These are phyloP conservation scores for Odontomachus brunneus DNA, from an alignment of 1,140 invertebrate genomes.

Conservation along the genomic window DNA sequence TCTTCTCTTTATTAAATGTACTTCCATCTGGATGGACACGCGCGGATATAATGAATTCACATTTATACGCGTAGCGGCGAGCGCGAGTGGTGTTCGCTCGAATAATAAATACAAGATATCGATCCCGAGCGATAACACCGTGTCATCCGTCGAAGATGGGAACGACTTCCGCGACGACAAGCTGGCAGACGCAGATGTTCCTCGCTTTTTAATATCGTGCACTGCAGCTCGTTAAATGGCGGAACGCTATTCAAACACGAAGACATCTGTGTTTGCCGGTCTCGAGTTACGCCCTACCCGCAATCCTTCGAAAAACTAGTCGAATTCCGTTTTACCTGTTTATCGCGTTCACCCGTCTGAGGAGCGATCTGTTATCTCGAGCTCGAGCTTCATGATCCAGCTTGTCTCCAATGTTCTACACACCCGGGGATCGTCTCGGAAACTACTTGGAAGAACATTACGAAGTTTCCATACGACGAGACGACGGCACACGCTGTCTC, in stretches of 20 bases:
- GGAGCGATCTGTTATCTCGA: constrained; percentile 20
- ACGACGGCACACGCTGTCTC: background rate
- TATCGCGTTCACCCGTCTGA: constrained; percentile 6
- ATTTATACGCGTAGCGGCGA: background rate
- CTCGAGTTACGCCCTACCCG: too few relatives aligned
- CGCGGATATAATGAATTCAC: constrained; percentile 17
- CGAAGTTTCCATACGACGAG: background rate
- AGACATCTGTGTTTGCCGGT: too few relatives aligned
- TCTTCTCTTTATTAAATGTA: background rate
- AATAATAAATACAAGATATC: constrained; percentile 40
- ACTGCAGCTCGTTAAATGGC: too few relatives aligned
- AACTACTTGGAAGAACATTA: background rate
- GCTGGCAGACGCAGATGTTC: too few relatives aligned
- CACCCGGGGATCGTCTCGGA: background rate
- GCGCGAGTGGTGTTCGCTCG: background rate
- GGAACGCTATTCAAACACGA: too few relatives aligned
- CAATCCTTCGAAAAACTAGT: too few relatives aligned
- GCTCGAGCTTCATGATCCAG: constrained; percentile 9
- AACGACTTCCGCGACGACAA: background rate
- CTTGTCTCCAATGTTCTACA: background rate
- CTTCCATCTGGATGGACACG: background rate
- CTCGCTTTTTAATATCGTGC: too few relatives aligned
- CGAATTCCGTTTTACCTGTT: background rate
- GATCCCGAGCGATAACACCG: constrained; percentile 3
- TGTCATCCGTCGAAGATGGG: constrained; percentile 11